Evolutionary conservation across 2,888 invertebrate species (phyloP).

Genomic region (Ormia ochracea): DNA sequence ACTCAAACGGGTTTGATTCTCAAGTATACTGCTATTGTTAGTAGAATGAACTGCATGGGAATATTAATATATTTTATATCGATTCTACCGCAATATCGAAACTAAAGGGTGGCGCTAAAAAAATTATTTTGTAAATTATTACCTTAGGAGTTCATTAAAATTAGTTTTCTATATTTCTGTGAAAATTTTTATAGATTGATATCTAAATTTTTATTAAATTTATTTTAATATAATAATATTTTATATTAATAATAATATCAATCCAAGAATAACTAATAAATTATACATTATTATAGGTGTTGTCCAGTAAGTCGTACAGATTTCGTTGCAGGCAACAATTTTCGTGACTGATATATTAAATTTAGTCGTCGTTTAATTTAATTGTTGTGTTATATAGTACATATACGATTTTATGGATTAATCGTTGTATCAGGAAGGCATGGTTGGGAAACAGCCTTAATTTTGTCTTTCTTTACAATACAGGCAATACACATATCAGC

Average conservation of each 20-base stretch:
- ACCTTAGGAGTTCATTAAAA: background rate
- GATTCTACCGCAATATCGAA: too few species aligned
- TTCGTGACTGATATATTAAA: background rate
- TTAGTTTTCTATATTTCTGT: background rate
- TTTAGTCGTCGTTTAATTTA: constrained; percentile 41
- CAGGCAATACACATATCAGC: constrained; percentile 47
- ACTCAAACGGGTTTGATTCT: too few species aligned
- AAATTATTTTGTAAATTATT: background rate
- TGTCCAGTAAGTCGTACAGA: background rate
- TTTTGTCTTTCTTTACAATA: constrained; percentile 48
- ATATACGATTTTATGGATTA: constrained; percentile 23
- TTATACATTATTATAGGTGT: too few species aligned
- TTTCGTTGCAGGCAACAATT: background rate
- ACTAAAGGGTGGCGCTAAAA: too few species aligned
- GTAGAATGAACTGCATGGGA: too few species aligned
- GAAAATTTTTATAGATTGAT: background rate
- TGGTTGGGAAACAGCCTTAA: constrained; percentile 52
- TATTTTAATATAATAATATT: too few species aligned
- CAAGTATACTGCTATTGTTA: too few species aligned
- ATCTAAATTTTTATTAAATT: background rate
- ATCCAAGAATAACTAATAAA: too few species aligned
- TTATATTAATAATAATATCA: too few species aligned
- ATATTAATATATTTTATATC: too few species aligned
- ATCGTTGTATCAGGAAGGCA: constrained; percentile 42
- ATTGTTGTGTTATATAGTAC: background rate